Evolutionary conservation across 2,113 vertebrate species (phyloP).

Genomic region (Hippocampus zosterae): DNA sequence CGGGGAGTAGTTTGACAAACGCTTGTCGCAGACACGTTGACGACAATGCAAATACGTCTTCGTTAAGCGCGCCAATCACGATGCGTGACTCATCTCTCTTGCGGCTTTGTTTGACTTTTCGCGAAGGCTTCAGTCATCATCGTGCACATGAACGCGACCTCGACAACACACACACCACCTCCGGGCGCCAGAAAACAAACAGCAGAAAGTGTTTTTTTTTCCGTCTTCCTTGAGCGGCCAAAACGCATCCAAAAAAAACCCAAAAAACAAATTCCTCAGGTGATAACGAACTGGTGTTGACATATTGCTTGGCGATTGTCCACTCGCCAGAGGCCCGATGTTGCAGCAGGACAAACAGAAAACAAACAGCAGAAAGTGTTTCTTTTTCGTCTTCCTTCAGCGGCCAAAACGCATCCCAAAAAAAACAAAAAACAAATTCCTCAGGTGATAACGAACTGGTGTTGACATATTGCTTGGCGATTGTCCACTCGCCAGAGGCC

Average conservation of each 20-base stretch:
- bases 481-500: constrained; percentile 21
- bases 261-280: background rate
- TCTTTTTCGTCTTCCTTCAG: background rate
- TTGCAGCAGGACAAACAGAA: constrained; percentile 30
- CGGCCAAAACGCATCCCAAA: background rate
- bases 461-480: background rate
- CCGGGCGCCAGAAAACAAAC: constrained; percentile 8
- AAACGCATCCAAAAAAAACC: no score
- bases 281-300: background rate
- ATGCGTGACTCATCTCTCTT: background rate
- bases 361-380: background rate
- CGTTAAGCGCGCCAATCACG: background rate
- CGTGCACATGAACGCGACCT: background rate
- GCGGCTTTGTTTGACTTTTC: background rate
- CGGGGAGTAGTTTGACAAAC: no score
- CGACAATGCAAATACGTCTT: background rate
- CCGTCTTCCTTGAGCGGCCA: background rate
- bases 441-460: background rate
- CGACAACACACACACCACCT: background rate
- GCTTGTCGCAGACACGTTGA: background rate
- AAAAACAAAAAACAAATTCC: background rate
- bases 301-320: constrained; percentile 6
- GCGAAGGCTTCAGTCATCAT: background rate
- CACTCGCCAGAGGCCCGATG: constrained; percentile 19
- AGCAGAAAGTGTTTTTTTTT: background rate